Percentiles rank a stretch among this genome's conserved stretches.
Conservation (phyloP, 1,140 invertebrate genomes). For the Lutraria rhynchaena region DNA sequence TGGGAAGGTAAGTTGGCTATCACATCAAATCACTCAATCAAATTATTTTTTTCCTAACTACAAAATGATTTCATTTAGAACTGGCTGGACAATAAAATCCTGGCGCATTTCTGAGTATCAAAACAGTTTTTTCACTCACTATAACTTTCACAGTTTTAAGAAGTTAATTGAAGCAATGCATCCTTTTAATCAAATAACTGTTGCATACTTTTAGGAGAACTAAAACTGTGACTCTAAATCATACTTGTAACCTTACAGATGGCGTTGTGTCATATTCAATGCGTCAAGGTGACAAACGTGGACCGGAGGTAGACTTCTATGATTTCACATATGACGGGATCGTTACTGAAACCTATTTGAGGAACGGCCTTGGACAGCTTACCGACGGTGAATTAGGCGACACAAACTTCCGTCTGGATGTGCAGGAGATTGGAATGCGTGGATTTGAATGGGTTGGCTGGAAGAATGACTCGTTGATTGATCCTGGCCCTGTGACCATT, state of each 20-base stretch:
- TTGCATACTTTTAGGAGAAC: background rate
- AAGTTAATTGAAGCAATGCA: background rate
- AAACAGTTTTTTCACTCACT: too few relatives aligned
- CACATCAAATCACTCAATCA: too few relatives aligned
- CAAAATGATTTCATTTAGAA: too few relatives aligned
- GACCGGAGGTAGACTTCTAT: slow-evolving; percentile 90
- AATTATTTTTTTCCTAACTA: too few relatives aligned
- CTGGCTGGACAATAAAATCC: too few relatives aligned
- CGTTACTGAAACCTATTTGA: slow-evolving; percentile 83
- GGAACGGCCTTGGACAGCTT: slow-evolving; percentile 91
- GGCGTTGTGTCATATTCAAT: slow-evolving; percentile 92
- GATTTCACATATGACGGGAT: slow-evolving; percentile 96
- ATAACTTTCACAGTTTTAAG: too few relatives aligned
- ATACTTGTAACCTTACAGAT: slow-evolving; percentile 84
- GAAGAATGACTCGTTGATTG: slow-evolving; percentile 89
- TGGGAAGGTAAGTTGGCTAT: slow-evolving; percentile 71
- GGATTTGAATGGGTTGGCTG: slow-evolving; percentile 95
- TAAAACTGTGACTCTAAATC: background rate
- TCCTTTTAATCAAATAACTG: background rate
- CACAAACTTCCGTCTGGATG: slow-evolving; percentile 90
- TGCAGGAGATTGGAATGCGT: slow-evolving; percentile 86
- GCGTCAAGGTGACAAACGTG: slow-evolving; percentile 90
- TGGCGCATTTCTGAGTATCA: too few relatives aligned
- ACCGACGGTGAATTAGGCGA: slow-evolving; percentile 90
- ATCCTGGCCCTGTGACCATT: slow-evolving; percentile 70